Evolutionary conservation across 2,113 vertebrate genomes (phyloP).

Genomic region (Campylorhamphus procurvoides): DNA sequence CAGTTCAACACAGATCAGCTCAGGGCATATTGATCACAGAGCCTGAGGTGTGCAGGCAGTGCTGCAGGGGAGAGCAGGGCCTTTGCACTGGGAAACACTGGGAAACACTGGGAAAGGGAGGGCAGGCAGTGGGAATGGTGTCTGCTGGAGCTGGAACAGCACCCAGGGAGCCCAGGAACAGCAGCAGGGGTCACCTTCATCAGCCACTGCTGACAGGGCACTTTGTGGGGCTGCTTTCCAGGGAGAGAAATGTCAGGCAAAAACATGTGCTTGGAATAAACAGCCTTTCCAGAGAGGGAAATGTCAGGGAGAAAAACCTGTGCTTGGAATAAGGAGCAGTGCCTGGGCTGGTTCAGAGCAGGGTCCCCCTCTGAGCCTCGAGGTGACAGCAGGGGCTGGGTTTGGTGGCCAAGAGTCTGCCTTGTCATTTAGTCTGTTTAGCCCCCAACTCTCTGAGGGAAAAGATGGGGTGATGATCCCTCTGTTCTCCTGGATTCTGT

Average conservation of each 20-base stretch:
- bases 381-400: neutral
- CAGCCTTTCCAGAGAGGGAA: neutral
- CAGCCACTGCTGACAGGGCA: slow-evolving; percentile 29
- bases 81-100: neutral
- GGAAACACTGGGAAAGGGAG: neutral
- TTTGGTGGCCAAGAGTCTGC: neutral
- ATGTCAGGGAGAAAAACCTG: no score
- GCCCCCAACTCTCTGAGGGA: neutral
- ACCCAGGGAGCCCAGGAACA: slow-evolving; percentile 18
- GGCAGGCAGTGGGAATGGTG: neutral
- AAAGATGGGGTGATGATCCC: neutral
- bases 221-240: neutral
- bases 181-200: slow-evolving; percentile 42
- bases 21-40: neutral
- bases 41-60: neutral
- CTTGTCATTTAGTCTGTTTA: neutral
- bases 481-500: neutral
- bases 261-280: neutral
- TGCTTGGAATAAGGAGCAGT: neutral
- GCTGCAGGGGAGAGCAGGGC: neutral
- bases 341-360: neutral
- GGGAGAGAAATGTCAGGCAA: neutral
- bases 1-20: neutral
- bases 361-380: neutral
- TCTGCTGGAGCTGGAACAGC: neutral